Percentiles rank a stretch among this genome's conserved stretches.
These are phyloP conservation scores for Plagodis dolabraria DNA, from an alignment of 2,888 invertebrate species.

Conservation along the genomic window DNA sequence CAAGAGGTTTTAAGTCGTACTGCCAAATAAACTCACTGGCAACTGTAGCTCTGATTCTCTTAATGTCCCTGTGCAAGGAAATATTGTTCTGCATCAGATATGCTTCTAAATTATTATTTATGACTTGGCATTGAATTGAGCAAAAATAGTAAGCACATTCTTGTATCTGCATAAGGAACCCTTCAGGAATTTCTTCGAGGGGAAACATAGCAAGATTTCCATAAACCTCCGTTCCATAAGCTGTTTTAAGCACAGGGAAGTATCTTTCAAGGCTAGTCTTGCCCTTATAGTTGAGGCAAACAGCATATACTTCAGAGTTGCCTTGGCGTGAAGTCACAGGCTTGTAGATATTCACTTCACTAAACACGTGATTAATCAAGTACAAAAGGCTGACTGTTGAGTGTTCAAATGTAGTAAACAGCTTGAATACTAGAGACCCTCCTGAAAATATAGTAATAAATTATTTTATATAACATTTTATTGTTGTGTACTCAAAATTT, in stretches of 20 bases:
- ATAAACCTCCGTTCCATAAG: slow-evolving; percentile 73
- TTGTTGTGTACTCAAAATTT: too few relatives aligned
- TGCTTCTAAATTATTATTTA: slow-evolving; percentile 87
- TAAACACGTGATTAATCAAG: slow-evolving; percentile 90
- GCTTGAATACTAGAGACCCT: slow-evolving; percentile 93
- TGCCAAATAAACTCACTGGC: slow-evolving; percentile 84
- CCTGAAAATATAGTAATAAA: slow-evolving; percentile 60
- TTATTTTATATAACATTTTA: background rate
- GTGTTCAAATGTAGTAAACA: slow-evolving; percentile 95
- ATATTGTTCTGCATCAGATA: slow-evolving; percentile 82
- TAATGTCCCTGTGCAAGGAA: slow-evolving; percentile 67
- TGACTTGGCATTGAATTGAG: slow-evolving; percentile 87
- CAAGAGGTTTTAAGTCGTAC: slow-evolving; percentile 84
- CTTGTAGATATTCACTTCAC: slow-evolving; percentile 91
- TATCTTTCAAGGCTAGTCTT: slow-evolving; percentile 62
- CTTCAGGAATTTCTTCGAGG: slow-evolving; percentile 82
- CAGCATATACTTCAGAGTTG: slow-evolving; percentile 96
- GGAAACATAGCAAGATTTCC: slow-evolving; percentile 84
- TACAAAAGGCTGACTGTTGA: slow-evolving; percentile 92
- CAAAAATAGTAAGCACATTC: slow-evolving; percentile 88
- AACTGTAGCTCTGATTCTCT: slow-evolving; percentile 76
- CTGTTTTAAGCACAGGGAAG: slow-evolving; percentile 68
- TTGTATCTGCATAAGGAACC: slow-evolving; percentile 87
- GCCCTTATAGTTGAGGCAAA: slow-evolving; percentile 88
- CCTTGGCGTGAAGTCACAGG: slow-evolving; percentile 97